Evolutionary conservation across 2,888 invertebrate species (phyloP), one percentile per base, ranked within the genome.

Genomic region (Drosophila cognata): DNA sequence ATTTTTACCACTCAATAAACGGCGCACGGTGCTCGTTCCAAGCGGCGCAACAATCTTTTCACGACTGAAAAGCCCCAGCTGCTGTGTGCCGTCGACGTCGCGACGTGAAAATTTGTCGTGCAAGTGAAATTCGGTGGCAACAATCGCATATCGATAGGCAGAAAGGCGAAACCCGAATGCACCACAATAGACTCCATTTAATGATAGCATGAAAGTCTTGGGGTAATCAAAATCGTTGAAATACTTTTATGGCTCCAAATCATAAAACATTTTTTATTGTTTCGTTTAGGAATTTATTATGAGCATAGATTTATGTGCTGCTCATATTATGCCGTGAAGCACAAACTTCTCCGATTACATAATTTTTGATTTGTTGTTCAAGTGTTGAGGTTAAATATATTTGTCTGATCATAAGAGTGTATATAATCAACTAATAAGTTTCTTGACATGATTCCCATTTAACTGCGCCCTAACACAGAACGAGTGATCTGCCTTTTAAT

Each of bases 1-100:
- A 78, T 77, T 76, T 59, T 59, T 67, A 71, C 58, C 58, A 58
- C 68, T 73, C 63, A 59, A 50, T 58, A 46, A 46, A 64, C 21
- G 64, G 67, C 71, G 66, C 68, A 70, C 75, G 67, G 78, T 77
- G 84, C 77, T 80, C 79, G 77, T 82, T 85, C 84, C 82, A 79
- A 79, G 72, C 90, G 76, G 73, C 85, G 78, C 81, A 79, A 74
- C 76, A 79, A 65, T 79, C 87, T 80, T 82, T 84, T 79, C 85
- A 82, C 85, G 85, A 89, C 88, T 89, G 82, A 84, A 58, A 33
- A 16, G 43, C 18, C n/a, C 18, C n/a, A 55, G 62, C 72, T 65
- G 76, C 36, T 38, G n/a, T 16, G 10, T 2, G 55, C 43, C 57
- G 38, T 51, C 69, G 71, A 48, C 62, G 46, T 29, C 51, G 63